Percentiles rank a stretch among this genome's conserved stretches.
phyloP scores from a whole-genome alignment of 2,797 vertebrate genomes.

The Furcifer pardalis region DNA sequence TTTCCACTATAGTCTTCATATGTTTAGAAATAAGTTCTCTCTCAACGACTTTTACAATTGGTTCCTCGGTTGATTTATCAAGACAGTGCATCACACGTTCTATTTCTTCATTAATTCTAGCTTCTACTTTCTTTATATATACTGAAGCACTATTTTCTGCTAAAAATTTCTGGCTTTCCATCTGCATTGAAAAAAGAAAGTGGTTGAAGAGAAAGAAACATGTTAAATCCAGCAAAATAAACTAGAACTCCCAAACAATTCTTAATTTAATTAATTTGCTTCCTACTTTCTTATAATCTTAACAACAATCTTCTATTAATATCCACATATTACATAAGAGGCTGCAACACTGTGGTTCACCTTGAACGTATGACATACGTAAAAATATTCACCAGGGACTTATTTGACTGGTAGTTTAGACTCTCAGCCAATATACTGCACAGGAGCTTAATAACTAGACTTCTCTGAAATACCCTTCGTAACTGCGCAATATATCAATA shows the following conservation, averaged over 20 bases:
- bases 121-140: constrained; percentile 98
- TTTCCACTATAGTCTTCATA: constrained; percentile 98
- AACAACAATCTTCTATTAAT: neutral
- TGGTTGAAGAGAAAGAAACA: neutral
- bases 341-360: too few relatives aligned
- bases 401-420: neutral
- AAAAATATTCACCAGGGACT: neutral
- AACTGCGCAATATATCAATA: too few relatives aligned
- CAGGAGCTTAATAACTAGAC: neutral
- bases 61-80: constrained; percentile 96
- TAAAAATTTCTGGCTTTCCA: constrained; percentile 98
- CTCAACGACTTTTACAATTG: constrained; percentile 96
- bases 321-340: neutral
- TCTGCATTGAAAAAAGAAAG: constrained; percentile 76
- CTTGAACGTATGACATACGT: neutral
- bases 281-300: neutral
- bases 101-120: constrained; percentile 97
- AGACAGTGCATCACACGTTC: constrained; percentile 97
- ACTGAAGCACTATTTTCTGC: constrained; percentile 98
- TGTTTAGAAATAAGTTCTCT: constrained; percentile 97
- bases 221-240: neutral
- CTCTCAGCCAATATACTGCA: neutral
- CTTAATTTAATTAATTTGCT: too few relatives aligned
- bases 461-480: neutral
- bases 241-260: neutral